These are phyloP conservation scores for Tinamus major DNA, from an alignment of 2,797 vertebrate genomes.

Conservation along the genomic window DNA sequence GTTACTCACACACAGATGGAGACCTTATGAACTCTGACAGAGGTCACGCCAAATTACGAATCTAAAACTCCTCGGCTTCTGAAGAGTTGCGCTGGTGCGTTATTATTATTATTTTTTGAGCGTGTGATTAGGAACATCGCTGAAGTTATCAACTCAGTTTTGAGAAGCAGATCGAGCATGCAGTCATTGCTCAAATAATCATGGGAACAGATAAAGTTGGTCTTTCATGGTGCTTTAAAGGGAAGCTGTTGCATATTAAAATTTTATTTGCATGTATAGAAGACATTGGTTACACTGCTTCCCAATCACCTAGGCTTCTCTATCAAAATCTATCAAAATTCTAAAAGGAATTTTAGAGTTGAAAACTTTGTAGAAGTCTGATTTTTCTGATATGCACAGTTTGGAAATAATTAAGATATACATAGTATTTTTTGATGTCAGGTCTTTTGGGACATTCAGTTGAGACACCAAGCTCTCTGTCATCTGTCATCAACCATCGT, in stretches of 20 bases:
- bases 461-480: slow-evolving; percentile 77
- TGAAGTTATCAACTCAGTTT: slow-evolving; percentile 45
- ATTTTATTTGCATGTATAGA: not conserved
- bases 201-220: not conserved
- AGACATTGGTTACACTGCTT: not conserved
- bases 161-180: not conserved
- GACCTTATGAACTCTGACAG: slow-evolving; percentile 93
- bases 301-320: not conserved
- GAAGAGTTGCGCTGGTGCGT: slow-evolving; percentile 66
- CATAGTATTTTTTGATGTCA: slow-evolving; percentile 62
- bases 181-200: not conserved
- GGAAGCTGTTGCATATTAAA: not conserved
- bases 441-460: slow-evolving; percentile 77
- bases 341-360: not conserved
- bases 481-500: slow-evolving; percentile 83
- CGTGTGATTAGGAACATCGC: slow-evolving; percentile 34
- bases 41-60: slow-evolving; percentile 92
- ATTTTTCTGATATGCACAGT: not conserved
- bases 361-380: not conserved
- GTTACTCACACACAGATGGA: slow-evolving; percentile 93
- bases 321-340: not conserved
- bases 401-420: slow-evolving; percentile 63
- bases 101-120: slow-evolving; percentile 30
- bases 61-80: slow-evolving; percentile 83
- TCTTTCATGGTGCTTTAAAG: slow-evolving; percentile 2